Conservation (phyloP, 2,797 vertebrate species). For the Leptodactylus fallax region DNA sequence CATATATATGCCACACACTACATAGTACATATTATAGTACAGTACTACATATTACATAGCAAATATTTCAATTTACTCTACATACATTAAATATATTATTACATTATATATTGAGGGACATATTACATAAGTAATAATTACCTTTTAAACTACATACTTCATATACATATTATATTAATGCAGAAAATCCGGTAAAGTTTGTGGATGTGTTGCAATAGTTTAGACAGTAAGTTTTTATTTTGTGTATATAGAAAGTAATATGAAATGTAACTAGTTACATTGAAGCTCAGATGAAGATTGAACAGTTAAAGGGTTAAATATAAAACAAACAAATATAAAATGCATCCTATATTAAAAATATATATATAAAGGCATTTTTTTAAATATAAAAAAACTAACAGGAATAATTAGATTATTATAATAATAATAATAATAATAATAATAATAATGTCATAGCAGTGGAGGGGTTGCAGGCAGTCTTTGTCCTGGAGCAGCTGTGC, state of each 20-base stretch:
- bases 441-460: background rate
- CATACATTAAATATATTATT: background rate
- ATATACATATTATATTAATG: background rate
- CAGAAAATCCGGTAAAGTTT: background rate
- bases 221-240: background rate
- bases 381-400: background rate
- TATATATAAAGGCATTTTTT: background rate
- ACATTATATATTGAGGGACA: too few relatives aligned
- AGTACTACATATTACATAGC: background rate
- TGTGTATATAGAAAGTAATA: background rate
- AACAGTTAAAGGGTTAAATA: background rate
- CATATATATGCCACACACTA: background rate
- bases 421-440: background rate
- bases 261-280: background rate
- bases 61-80: background rate
- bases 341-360: too few relatives aligned
- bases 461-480: constrained; percentile 4
- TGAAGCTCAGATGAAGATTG: background rate
- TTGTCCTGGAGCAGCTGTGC: constrained; percentile 29
- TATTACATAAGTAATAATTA: too few relatives aligned
- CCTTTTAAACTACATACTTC: too few relatives aligned
- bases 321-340: too few relatives aligned
- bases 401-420: background rate
- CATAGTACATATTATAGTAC: background rate
- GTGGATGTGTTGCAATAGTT: background rate